Evolutionary conservation across 2,888 invertebrate genomes (phyloP).

Genomic region (Temnothorax unifasciatus): DNA sequence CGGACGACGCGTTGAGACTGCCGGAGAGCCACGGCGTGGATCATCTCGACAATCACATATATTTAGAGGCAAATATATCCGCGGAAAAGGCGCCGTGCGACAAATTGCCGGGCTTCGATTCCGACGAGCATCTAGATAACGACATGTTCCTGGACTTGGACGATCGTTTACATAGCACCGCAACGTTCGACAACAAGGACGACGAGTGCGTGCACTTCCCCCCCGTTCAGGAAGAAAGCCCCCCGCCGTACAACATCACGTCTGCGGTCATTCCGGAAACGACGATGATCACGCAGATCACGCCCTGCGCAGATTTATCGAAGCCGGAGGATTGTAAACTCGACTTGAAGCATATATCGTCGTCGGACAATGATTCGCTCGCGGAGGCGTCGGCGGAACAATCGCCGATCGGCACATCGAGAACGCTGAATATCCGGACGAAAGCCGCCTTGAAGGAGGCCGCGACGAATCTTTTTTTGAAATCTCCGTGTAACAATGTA

Average conservation of each 20-base stretch:
- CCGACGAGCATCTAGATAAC: constrained; percentile 33
- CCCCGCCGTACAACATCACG: not conserved
- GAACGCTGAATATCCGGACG: constrained; percentile 29
- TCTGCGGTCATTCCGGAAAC: not conserved
- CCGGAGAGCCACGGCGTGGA: not conserved
- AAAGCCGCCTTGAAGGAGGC: constrained; percentile 52
- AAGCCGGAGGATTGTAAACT: not conserved
- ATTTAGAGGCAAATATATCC: constrained; percentile 5
- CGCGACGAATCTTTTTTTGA: not conserved
- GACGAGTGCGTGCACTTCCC: constrained; percentile 17
- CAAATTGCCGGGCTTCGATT: constrained; percentile 33
- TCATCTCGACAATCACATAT: constrained; percentile 14
- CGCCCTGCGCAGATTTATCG: not conserved
- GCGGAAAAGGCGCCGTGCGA: constrained; percentile 33
- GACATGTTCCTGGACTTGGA: constrained; percentile 35
- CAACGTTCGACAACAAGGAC: constrained; percentile 35
- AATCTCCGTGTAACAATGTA: not conserved
- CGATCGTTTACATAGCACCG: constrained; percentile 1
- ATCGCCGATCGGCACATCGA: not conserved
- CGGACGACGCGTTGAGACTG: constrained; percentile 19
- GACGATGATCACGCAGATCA: not conserved
- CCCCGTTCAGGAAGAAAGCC: not conserved
- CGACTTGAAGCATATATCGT: not conserved
- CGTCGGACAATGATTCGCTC: not conserved
- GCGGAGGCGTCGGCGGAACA: not conserved